phyloP scores from a whole-genome alignment of 2,113 vertebrate genomes.

The Saguinus imperator region DNA sequence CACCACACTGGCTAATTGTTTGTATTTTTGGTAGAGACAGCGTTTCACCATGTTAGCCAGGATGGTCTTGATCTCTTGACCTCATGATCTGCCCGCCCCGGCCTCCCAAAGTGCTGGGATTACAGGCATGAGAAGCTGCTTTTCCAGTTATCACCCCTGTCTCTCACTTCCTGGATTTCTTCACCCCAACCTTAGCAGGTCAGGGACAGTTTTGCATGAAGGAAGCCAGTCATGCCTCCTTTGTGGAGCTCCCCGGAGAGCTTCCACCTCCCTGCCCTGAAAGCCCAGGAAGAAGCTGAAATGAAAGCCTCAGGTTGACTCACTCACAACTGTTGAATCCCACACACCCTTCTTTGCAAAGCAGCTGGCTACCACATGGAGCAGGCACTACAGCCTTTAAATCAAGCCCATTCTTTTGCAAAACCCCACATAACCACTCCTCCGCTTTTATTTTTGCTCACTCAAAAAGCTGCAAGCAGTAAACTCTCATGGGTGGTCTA shows the following conservation, averaged over 20 bases:
- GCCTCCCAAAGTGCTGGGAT: too few species aligned
- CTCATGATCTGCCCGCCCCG: too few species aligned
- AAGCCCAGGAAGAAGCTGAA: neutral
- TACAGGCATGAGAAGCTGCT: neutral
- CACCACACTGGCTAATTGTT: too few species aligned
- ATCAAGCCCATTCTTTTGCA: conserved; percentile 53
- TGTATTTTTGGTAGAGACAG: too few species aligned
- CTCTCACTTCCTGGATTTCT: neutral
- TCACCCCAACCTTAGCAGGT: neutral
- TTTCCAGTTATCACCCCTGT: neutral
- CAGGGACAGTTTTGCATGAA: neutral
- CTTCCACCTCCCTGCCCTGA: neutral
- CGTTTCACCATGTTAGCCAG: too few species aligned
- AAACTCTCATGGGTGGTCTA: neutral
- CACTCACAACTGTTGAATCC: neutral
- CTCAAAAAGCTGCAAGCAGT: neutral
- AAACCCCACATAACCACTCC: neutral
- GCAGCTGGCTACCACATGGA: neutral
- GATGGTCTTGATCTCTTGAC: too few species aligned
- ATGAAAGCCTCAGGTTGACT: conserved; percentile 15
- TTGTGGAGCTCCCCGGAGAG: neutral
- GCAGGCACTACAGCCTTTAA: neutral
- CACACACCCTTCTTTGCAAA: neutral
- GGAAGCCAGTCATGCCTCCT: neutral
- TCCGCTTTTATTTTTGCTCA: conserved; percentile 29